Evolutionary conservation across 2,888 invertebrate species (phyloP).

Genomic region (Cistogaster globosa): DNA sequence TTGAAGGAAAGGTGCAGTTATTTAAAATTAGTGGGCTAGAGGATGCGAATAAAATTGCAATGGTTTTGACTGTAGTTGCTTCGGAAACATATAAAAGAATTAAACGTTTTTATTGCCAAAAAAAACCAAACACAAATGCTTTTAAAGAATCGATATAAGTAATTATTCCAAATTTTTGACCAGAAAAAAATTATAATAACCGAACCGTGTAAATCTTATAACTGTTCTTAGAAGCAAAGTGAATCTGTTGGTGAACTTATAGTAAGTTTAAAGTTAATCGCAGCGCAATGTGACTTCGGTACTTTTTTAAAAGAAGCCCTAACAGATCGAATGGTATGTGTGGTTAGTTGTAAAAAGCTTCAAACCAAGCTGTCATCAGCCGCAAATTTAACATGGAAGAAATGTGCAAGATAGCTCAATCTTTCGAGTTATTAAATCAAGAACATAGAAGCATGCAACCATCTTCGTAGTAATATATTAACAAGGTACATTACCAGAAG

Average conservation of each 20-base stretch:
- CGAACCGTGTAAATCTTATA: neutral
- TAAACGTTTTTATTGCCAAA: neutral
- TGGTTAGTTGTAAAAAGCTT: neutral
- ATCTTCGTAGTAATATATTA: neutral
- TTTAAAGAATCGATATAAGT: no score
- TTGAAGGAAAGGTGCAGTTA: no score
- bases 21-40: no score
- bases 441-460: slow-evolving; percentile 29
- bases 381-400: neutral
- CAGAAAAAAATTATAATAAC: neutral
- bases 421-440: slow-evolving; percentile 23
- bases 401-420: neutral
- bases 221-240: no score
- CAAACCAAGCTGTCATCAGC: no score
- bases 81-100: no score
- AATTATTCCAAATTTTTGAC: no score
- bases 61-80: no score
- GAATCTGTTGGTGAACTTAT: neutral
- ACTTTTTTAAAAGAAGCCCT: slow-evolving; percentile 25
- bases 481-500: neutral
- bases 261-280: neutral
- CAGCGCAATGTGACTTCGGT: neutral
- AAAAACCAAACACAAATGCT: no score
- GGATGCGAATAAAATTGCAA: no score
- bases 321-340: slow-evolving; percentile 13